Evolutionary conservation across 1,140 invertebrate species (phyloP).

Genomic region (Drosophila sulfurigaster): DNA sequence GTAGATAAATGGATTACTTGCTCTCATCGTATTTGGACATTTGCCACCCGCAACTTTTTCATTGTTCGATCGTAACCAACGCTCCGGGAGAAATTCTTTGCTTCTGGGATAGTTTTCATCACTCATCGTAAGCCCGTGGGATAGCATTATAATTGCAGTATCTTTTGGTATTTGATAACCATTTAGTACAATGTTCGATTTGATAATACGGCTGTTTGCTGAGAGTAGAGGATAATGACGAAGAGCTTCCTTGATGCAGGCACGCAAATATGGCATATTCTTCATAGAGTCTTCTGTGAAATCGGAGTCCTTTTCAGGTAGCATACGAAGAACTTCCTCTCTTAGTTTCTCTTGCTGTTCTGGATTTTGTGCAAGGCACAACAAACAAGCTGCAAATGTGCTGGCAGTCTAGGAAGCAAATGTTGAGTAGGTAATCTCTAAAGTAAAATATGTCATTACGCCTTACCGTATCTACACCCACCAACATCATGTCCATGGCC

Average conservation of each 20-base stretch:
- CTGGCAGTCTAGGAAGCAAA: slow-evolving; percentile 52
- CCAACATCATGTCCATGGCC: slow-evolving; percentile 83
- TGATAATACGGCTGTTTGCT: slow-evolving; percentile 85
- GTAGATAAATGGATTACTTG: slow-evolving; percentile 86
- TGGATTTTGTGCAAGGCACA: slow-evolving; percentile 88
- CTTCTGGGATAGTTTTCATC: slow-evolving; percentile 85
- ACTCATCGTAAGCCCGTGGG: slow-evolving; percentile 78
- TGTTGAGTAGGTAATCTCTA: neutral
- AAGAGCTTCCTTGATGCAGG: slow-evolving; percentile 88
- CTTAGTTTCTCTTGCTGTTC: slow-evolving; percentile 90
- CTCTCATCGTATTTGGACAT: slow-evolving; percentile 71
- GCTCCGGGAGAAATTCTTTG: slow-evolving; percentile 86
- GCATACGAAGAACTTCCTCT: slow-evolving; percentile 88
- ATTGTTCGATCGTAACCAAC: slow-evolving; percentile 85
- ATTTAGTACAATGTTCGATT: slow-evolving; percentile 86
- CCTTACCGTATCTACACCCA: slow-evolving; percentile 81
- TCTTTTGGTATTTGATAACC: slow-evolving; percentile 88
- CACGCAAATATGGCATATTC: slow-evolving; percentile 87
- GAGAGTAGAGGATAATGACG: slow-evolving; percentile 86
- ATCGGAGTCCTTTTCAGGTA: slow-evolving; percentile 85
- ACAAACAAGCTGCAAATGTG: slow-evolving; percentile 40
- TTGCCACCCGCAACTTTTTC: neutral
- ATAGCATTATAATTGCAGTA: slow-evolving; percentile 81
- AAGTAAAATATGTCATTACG: neutral
- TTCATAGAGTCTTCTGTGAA: slow-evolving; percentile 86